Percentiles rank a stretch among this genome's conserved stretches.
These are phyloP conservation scores for Stegastes partitus DNA, from an alignment of 2,113 vertebrate genomes.

Conservation along the genomic window DNA sequence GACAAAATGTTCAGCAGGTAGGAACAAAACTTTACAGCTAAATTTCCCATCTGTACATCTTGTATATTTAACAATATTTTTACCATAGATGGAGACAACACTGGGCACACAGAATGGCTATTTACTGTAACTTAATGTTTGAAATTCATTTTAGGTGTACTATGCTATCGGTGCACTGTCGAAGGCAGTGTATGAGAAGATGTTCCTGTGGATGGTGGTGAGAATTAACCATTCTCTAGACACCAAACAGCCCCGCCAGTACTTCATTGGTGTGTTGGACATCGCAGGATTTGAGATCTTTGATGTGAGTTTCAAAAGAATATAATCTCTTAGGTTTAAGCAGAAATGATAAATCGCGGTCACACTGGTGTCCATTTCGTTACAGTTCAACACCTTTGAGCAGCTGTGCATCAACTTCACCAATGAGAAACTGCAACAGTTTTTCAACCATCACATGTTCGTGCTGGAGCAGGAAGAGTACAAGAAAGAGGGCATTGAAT, in stretches of 20 bases:
- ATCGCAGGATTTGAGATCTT: slow-evolving; percentile 87
- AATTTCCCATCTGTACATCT: too few species aligned
- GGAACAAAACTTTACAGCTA: not conserved
- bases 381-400: slow-evolving; percentile 81
- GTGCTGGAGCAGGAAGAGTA: slow-evolving; percentile 86
- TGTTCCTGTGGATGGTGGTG: slow-evolving; percentile 87
- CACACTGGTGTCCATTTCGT: not conserved
- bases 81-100: not conserved
- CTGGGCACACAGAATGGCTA: not conserved
- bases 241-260: slow-evolving; percentile 83
- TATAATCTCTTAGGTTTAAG: too few species aligned
- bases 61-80: too few species aligned
- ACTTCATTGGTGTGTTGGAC: slow-evolving; percentile 86
- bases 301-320: slow-evolving; percentile 62
- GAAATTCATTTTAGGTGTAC: slow-evolving; percentile 65
- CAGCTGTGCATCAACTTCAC: slow-evolving; percentile 89
- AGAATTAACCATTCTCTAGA: slow-evolving; percentile 85
- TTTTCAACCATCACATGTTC: slow-evolving; percentile 86
- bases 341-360: too few species aligned
- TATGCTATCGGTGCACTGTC: slow-evolving; percentile 81
- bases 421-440: slow-evolving; percentile 88
- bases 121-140: not conserved
- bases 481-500: slow-evolving; percentile 88
- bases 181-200: slow-evolving; percentile 86
- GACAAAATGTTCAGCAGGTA: slow-evolving; percentile 93